phyloP scores from a whole-genome alignment of 2,113 vertebrate species.

The Xerus inauris region DNA sequence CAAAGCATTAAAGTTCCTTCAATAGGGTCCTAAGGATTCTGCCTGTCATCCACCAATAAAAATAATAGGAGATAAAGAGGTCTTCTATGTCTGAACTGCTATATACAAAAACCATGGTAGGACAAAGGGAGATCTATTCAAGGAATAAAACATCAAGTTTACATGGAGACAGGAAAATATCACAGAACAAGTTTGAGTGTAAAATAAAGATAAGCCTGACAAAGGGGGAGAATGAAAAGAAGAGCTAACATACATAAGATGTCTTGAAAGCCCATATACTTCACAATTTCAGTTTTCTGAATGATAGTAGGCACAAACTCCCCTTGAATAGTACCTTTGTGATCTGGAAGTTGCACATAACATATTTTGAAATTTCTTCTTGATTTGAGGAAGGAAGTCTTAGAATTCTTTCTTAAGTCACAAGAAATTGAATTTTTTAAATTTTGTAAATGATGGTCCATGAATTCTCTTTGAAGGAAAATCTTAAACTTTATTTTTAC shows the following conservation, averaged over 20 bases:
- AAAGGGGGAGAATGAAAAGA: constrained; percentile 71
- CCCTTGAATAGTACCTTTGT: constrained; percentile 55
- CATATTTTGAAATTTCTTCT: constrained; percentile 58
- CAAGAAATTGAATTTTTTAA: constrained; percentile 26
- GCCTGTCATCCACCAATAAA: constrained; percentile 58
- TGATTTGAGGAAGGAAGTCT: constrained; percentile 26
- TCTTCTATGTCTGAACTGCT: neutral
- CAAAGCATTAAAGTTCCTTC: constrained; percentile 56
- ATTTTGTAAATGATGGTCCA: neutral
- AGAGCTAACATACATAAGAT: constrained; percentile 20
- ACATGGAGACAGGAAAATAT: constrained; percentile 66
- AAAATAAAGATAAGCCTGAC: constrained; percentile 73
- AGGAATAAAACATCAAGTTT: constrained; percentile 56
- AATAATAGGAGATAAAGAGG: constrained; percentile 61
- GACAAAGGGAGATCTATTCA: constrained; percentile 53
- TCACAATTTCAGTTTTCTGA: constrained; percentile 62
- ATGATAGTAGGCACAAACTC: constrained; percentile 7
- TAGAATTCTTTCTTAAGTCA: constrained; percentile 21
- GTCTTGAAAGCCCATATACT: constrained; percentile 48
- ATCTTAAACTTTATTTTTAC: constrained; percentile 48
- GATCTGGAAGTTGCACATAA: constrained; percentile 48
- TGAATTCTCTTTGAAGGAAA: constrained; percentile 26
- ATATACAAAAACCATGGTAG: constrained; percentile 63
- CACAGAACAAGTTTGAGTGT: constrained; percentile 37
- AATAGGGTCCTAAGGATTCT: constrained; percentile 72